These are phyloP conservation scores for Atrichornis clamosus DNA, from an alignment of 2,113 vertebrate species.

Conservation along the genomic window DNA sequence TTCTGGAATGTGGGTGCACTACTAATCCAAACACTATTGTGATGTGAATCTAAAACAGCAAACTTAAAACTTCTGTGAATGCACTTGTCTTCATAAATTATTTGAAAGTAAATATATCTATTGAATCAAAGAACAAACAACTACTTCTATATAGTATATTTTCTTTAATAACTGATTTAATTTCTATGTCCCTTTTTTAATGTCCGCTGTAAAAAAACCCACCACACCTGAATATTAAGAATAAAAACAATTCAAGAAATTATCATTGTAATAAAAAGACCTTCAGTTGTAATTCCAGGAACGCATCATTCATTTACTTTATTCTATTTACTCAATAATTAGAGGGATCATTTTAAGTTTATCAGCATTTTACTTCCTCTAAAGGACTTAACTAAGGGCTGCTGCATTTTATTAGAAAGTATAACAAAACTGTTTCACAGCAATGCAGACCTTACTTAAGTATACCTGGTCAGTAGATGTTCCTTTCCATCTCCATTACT, in stretches of 20 bases:
- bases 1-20: not conserved
- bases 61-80: not conserved
- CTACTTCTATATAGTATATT: not conserved
- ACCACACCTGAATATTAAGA: not conserved
- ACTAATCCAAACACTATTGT: not conserved
- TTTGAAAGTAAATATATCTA: not conserved
- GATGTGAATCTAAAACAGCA: not conserved
- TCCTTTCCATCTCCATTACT: not conserved
- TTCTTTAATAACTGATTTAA: not conserved
- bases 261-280: constrained; percentile 36
- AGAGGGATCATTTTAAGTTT: constrained; percentile 29
- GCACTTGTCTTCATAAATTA: not conserved
- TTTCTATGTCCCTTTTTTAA: constrained; percentile 26
- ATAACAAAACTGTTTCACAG: constrained; percentile 1
- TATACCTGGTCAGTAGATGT: not conserved
- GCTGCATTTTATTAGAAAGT: constrained; percentile 10
- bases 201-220: not conserved
- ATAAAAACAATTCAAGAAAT: not conserved
- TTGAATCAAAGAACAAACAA: not conserved
- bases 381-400: constrained; percentile 38
- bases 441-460: not conserved
- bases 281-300: not conserved
- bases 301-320: not conserved
- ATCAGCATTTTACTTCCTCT: constrained; percentile 35
- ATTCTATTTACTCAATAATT: constrained; percentile 34